Percentiles rank a stretch among this genome's conserved stretches.
phyloP scores from a whole-genome alignment of 2,888 invertebrate genomes.

The Mesorhabditis sp. region DNA sequence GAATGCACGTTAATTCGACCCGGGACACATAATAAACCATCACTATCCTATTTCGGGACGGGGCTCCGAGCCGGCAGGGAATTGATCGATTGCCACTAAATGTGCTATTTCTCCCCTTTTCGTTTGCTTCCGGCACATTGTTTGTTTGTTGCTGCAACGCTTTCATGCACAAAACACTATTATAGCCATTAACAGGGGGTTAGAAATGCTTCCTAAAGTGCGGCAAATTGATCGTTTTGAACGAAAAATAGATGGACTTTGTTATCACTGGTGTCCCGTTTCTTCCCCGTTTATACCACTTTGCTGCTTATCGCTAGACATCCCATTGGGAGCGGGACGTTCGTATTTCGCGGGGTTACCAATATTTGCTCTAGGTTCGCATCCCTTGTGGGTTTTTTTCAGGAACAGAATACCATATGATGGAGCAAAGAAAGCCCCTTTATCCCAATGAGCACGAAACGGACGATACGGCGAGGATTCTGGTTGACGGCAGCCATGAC shows the following conservation, averaged over 20 bases:
- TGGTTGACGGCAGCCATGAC: neutral
- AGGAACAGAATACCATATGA: constrained; percentile 1
- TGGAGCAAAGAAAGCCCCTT: neutral
- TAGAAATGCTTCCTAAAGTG: neutral
- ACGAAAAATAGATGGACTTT: no score
- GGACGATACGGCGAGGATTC: constrained; percentile 4
- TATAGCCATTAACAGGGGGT: neutral
- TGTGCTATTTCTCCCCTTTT: neutral
- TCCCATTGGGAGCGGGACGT: neutral
- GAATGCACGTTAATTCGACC: no score
- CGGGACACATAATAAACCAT: no score
- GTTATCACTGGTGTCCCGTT: no score
- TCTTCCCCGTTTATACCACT: no score
- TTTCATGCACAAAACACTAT: neutral
- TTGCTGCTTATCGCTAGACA: no score
- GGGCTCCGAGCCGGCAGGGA: no score
- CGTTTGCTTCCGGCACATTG: neutral
- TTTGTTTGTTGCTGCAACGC: neutral
- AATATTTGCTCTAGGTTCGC: no score
- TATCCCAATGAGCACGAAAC: neutral
- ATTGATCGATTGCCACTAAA: no score
- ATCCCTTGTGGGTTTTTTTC: neutral
- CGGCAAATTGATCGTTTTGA: no score
- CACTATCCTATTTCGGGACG: no score
- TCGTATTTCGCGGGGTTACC: neutral